These are phyloP conservation scores for Octopus sinensis DNA, from an alignment of 1,140 invertebrate species.

Conservation along the genomic window DNA sequence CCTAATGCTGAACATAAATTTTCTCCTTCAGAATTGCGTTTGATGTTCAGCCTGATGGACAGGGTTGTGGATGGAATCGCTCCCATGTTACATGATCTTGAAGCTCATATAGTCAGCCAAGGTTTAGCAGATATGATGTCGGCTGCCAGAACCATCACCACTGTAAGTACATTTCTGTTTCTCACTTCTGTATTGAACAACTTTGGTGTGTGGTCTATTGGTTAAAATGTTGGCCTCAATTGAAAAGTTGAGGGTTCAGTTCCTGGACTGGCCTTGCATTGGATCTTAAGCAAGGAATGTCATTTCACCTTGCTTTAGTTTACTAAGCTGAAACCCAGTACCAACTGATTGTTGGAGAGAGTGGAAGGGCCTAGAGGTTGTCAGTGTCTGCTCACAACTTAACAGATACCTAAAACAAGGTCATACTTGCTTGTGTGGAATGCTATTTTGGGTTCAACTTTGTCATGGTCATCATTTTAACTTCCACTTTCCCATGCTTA, in stretches of 20 bases:
- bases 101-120: constrained; percentile 84
- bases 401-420: no score
- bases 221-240: background rate
- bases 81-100: constrained; percentile 87
- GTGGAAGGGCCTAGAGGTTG: no score
- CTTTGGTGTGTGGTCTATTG: no score
- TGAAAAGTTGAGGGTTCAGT: background rate
- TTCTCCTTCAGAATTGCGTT: constrained; percentile 68
- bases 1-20: background rate
- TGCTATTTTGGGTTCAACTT: no score
- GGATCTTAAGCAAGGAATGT: background rate
- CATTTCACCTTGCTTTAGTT: no score
- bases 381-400: no score
- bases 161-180: constrained; percentile 53
- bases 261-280: background rate
- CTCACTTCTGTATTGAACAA: no score
- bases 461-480: no score
- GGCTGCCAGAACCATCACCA: constrained; percentile 90
- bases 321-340: no score
- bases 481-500: no score
- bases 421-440: no score
- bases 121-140: constrained; percentile 96
- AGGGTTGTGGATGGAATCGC: constrained; percentile 87
- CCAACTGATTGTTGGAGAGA: no score
- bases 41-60: constrained; percentile 94